Evolutionary conservation across 2,797 vertebrate species (phyloP).

Genomic region (Aratinga solstitialis): DNA sequence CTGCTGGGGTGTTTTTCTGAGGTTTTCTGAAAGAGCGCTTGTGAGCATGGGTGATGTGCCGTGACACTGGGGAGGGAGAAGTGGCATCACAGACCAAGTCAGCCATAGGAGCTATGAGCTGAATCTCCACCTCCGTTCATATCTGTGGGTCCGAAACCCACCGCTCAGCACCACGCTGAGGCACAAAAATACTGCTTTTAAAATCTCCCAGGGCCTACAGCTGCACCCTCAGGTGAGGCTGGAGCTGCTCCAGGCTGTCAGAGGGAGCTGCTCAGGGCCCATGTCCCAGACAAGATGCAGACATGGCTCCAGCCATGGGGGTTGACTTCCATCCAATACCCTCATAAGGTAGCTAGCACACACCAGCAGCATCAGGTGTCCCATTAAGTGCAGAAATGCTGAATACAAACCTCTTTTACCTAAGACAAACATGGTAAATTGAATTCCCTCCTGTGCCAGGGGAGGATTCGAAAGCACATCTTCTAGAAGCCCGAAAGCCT

Average conservation of each 20-base stretch:
- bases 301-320: neutral
- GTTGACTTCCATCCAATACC: neutral
- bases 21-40: neutral
- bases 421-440: neutral
- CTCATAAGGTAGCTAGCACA: fast-evolving
- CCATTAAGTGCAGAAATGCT: neutral
- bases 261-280: neutral
- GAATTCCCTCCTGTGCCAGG: neutral
- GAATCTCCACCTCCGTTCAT: neutral
- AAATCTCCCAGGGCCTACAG: neutral
- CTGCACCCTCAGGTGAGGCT: neutral
- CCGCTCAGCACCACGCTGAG: neutral
- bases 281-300: neutral
- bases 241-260: neutral
- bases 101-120: neutral
- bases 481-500: neutral
- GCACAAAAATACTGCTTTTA: neutral
- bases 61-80: neutral
- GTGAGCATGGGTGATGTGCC: neutral
- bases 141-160: neutral
- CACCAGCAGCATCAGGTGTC: neutral
- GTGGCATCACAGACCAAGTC: neutral
- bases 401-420: neutral
- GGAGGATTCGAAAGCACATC: neutral
- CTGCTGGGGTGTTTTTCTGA: neutral